Evolutionary conservation across 2,797 vertebrate species (phyloP).

Genomic region (Synanceia verrucosa): DNA sequence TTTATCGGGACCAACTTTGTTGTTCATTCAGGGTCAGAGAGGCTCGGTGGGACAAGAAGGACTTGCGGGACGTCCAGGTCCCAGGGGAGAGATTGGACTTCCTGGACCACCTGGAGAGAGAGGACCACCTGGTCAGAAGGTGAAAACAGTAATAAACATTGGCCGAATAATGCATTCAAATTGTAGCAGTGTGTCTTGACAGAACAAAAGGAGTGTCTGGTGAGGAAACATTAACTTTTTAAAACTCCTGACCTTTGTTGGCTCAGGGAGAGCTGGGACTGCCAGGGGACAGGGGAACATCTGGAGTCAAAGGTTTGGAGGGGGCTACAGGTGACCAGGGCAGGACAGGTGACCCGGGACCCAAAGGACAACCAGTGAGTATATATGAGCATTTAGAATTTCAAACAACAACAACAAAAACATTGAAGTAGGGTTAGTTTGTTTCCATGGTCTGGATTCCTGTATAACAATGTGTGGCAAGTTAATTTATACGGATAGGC

Average conservation of each 20-base stretch:
- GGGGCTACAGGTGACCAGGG: slow-evolving; percentile 92
- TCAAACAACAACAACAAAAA: background rate
- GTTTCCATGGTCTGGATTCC: background rate
- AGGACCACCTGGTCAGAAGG: slow-evolving; percentile 89
- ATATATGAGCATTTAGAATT: background rate
- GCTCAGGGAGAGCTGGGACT: slow-evolving; percentile 91
- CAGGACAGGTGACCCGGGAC: slow-evolving; percentile 83
- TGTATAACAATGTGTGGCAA: background rate
- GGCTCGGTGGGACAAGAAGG: slow-evolving; percentile 86
- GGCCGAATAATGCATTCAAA: background rate
- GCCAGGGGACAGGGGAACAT: slow-evolving; percentile 86
- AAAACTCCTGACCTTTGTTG: slow-evolving; percentile 1
- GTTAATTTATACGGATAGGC: background rate
- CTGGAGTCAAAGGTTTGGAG: slow-evolving; percentile 85
- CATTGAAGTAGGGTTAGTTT: background rate
- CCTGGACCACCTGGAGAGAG: slow-evolving; percentile 86
- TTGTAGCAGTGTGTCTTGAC: background rate
- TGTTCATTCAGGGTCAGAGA: slow-evolving; percentile 84
- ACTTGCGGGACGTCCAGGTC: slow-evolving; percentile 86
- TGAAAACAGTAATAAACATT: slow-evolving; percentile 48
- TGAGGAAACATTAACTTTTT: background rate
- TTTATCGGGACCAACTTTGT: background rate
- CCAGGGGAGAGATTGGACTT: slow-evolving; percentile 84
- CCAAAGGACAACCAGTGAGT: slow-evolving; percentile 90
- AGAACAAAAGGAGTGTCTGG: background rate